These are phyloP conservation scores for Dicentrarchus labrax DNA, from an alignment of 2,113 vertebrate genomes.

Conservation along the genomic window DNA sequence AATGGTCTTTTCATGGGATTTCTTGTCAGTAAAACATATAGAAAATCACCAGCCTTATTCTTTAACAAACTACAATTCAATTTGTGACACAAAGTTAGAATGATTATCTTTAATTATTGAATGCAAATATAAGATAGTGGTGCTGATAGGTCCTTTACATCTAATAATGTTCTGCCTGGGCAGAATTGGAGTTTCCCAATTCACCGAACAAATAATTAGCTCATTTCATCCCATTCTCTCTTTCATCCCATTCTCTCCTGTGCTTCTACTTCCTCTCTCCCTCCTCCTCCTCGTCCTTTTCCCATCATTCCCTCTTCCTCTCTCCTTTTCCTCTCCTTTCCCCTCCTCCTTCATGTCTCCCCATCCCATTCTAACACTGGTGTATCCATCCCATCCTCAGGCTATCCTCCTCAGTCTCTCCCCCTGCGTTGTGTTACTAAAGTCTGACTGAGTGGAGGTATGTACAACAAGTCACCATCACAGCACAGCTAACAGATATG, in stretches of 20 bases:
- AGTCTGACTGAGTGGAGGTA: conserved; percentile 77
- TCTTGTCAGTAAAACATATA: neutral
- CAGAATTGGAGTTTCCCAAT: neutral
- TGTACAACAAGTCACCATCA: conserved; percentile 51
- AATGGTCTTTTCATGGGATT: neutral
- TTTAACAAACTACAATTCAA: neutral
- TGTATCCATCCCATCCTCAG: conserved; percentile 74
- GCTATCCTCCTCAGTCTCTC: conserved; percentile 73
- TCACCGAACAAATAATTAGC: neutral
- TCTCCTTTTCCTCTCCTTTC: conserved; percentile 4
- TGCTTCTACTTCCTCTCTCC: neutral
- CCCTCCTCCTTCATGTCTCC: neutral
- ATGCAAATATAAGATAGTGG: neutral
- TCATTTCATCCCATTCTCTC: neutral
- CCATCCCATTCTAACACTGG: conserved; percentile 61
- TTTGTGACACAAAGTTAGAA: neutral
- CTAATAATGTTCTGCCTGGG: neutral
- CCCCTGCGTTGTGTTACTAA: conserved; percentile 79
- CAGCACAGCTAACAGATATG: conserved; percentile 16
- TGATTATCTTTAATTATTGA: neutral
- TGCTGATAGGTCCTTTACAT: neutral
- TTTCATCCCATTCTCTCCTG: neutral
- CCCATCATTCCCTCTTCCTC: conserved; percentile 34
- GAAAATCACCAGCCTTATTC: neutral
- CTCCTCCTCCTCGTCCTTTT: neutral